Evolutionary conservation across 2,113 vertebrate genomes (phyloP).

Genomic region (Synodontis membranacea): DNA sequence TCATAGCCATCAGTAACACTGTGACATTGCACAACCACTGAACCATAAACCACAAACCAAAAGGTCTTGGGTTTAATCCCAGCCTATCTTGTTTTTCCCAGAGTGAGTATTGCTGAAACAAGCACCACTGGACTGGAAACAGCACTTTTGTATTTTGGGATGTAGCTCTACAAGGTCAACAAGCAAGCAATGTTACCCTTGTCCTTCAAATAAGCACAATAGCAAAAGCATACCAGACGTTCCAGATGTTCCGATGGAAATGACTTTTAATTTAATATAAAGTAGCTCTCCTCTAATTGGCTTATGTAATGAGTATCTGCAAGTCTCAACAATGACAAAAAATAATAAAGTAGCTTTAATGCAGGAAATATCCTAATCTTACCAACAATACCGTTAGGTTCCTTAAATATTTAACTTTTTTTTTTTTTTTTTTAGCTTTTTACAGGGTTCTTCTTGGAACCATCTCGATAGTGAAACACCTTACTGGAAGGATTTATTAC

Average conservation of each 20-base stretch:
- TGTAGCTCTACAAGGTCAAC: background rate
- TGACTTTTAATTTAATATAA: background rate
- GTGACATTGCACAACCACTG: background rate
- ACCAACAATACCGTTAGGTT: background rate
- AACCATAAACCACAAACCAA: slow-evolving; percentile 19
- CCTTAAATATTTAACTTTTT: background rate
- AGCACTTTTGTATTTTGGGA: background rate
- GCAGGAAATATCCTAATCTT: background rate
- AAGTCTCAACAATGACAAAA: background rate
- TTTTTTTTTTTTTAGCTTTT: background rate
- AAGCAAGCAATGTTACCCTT: background rate
- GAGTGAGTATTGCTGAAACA: slow-evolving; percentile 5
- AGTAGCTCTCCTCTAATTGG: background rate
- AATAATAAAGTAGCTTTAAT: background rate
- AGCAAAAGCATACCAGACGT: background rate
- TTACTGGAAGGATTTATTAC: background rate
- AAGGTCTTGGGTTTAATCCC: slow-evolving; percentile 4
- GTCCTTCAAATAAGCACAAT: slow-evolving; percentile 9
- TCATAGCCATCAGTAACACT: background rate
- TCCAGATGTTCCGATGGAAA: background rate
- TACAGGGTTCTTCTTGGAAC: background rate
- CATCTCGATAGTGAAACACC: background rate
- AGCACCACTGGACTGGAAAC: slow-evolving; percentile 16
- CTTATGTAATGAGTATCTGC: background rate
- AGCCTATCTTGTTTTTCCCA: background rate